phyloP scores from a whole-genome alignment of 2,113 vertebrate genomes.

The Lophochroa leadbeateri region DNA sequence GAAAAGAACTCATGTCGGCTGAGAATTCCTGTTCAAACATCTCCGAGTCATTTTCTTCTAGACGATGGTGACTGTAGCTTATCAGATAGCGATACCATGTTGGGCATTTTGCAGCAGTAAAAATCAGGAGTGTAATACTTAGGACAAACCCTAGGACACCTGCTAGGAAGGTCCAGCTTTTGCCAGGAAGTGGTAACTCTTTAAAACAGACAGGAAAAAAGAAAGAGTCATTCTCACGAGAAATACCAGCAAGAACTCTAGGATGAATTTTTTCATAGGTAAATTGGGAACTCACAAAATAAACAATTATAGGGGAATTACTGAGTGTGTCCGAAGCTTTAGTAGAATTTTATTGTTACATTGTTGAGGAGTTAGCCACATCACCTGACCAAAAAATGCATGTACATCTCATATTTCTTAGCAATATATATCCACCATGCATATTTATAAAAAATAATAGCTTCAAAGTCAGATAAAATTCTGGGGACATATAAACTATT shows the following conservation, averaged over 20 bases:
- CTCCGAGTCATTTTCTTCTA: constrained; percentile 76
- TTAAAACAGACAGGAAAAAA: not conserved
- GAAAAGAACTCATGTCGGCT: constrained; percentile 57
- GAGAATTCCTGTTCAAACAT: constrained; percentile 68
- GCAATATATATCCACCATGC: not conserved
- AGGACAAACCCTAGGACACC: constrained; percentile 78
- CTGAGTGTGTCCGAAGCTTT: not conserved
- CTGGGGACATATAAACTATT: not conserved
- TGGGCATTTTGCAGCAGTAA: constrained; percentile 84
- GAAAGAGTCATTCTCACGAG: not conserved
- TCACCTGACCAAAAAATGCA: not conserved
- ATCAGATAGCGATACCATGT: constrained; percentile 83
- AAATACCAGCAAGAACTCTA: not conserved
- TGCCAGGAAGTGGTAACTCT: constrained; percentile 65
- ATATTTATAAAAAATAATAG: not conserved
- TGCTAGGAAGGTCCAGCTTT: constrained; percentile 85
- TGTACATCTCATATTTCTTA: not conserved
- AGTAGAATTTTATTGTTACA: not conserved
- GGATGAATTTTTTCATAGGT: not conserved
- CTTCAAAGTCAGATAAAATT: not conserved
- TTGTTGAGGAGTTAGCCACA: not conserved
- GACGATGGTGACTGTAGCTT: constrained; percentile 84
- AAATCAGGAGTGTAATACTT: constrained; percentile 78
- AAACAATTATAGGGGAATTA: not conserved
- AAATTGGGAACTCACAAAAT: not conserved